A percentile compares a stretch with the other conserved stretches of the same genome.
phyloP scores from a whole-genome alignment of 2,797 vertebrate genomes.

The Philypnodon macrostomus region DNA sequence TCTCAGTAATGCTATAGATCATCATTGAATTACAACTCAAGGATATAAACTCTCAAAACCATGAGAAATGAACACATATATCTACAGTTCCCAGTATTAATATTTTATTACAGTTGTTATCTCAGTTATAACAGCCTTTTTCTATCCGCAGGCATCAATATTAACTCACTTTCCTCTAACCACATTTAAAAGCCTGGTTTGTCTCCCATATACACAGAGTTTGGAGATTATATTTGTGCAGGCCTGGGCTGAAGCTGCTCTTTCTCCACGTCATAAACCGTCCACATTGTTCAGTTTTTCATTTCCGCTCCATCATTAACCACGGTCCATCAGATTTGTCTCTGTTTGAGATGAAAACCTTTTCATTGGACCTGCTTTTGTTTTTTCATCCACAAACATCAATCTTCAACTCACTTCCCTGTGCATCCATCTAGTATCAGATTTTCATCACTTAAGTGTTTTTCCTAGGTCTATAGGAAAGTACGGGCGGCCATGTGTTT shows the following conservation, averaged over 20 bases:
- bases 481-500: background rate
- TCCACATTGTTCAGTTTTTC: constrained; percentile 40
- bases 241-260: constrained; percentile 23
- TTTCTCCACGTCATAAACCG: constrained; percentile 26
- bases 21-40: no score
- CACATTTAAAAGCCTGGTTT: background rate
- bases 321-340: constrained; percentile 21
- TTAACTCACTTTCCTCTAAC: background rate
- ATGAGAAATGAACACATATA: no score
- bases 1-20: no score
- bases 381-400: constrained; percentile 14
- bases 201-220: constrained; percentile 2
- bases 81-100: no score
- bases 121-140: background rate
- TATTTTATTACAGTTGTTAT: background rate
- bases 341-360: constrained; percentile 25
- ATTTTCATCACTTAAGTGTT: constrained; percentile 10
- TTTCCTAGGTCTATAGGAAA: background rate
- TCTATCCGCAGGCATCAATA: no score
- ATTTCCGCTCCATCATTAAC: constrained; percentile 33
- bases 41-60: no score
- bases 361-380: constrained; percentile 3
- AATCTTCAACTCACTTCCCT: constrained; percentile 10
- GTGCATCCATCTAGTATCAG: constrained; percentile 7
- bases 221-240: constrained; percentile 31